phyloP scores from a whole-genome alignment of 2,888 invertebrate species.

The Laothoe populi region DNA sequence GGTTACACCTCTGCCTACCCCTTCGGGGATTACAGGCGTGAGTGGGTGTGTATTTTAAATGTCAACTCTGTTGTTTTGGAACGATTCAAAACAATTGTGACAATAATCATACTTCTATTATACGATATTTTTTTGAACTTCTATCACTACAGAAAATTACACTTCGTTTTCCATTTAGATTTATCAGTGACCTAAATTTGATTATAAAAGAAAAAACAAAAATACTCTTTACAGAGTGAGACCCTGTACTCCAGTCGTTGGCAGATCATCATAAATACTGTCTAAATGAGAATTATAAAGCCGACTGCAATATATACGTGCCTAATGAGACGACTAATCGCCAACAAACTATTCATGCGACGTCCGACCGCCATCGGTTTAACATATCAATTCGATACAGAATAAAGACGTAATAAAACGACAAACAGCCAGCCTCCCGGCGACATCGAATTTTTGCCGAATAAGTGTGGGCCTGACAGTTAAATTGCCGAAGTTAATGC shows the following conservation, averaged over 20 bases:
- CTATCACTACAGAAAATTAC: too few relatives aligned
- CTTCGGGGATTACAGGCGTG: too few relatives aligned
- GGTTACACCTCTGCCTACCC: too few relatives aligned
- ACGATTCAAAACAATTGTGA: too few relatives aligned
- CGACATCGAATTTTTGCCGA: slow-evolving; percentile 62
- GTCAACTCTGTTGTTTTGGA: too few relatives aligned
- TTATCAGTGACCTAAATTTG: not conserved
- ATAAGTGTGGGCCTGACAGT: slow-evolving; percentile 64
- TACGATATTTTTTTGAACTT: too few relatives aligned
- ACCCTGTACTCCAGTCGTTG: slow-evolving; percentile 4
- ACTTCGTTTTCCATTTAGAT: not conserved
- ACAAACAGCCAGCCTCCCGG: slow-evolving; percentile 50
- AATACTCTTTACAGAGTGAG: not conserved
- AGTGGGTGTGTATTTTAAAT: too few relatives aligned
- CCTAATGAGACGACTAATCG: slow-evolving; percentile 64
- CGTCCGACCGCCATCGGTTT: slow-evolving; percentile 49
- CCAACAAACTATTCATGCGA: slow-evolving; percentile 46
- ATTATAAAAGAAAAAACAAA: not conserved
- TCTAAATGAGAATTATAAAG: slow-evolving; percentile 45
- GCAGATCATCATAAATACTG: slow-evolving; percentile 47
- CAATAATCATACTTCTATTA: too few relatives aligned
- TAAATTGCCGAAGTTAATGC: slow-evolving; percentile 80
- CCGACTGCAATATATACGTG: slow-evolving; percentile 44
- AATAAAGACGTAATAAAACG: slow-evolving; percentile 56
- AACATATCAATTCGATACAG: slow-evolving; percentile 62